Conservation (phyloP, 1,140 invertebrate species). For the Zaprionus ornatus region DNA sequence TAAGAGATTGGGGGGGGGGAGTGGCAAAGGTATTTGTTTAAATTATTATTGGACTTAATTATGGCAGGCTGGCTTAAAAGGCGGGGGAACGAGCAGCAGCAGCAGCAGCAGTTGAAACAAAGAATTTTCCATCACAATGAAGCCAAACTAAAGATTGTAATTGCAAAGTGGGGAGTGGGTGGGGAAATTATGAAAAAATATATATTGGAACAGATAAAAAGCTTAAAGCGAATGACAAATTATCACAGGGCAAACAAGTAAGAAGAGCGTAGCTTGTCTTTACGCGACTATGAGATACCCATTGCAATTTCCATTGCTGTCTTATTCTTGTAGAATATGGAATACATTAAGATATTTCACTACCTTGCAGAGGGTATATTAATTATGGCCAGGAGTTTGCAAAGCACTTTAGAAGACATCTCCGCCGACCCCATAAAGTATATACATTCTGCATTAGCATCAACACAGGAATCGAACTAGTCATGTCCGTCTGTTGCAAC, state of each 20-base stretch:
- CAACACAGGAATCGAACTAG: too few species aligned
- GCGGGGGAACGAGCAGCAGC: neutral
- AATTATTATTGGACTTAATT: conserved; percentile 83
- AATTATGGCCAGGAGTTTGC: too few species aligned
- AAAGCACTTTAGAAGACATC: too few species aligned
- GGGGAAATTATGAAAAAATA: conserved; percentile 26
- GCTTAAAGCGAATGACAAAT: conserved; percentile 10
- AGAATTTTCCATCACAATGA: conserved; percentile 59
- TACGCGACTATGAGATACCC: neutral
- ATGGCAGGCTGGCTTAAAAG: conserved; percentile 38
- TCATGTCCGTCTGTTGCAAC: too few species aligned
- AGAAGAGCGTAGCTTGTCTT: neutral
- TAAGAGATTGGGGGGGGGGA: conserved; percentile 14
- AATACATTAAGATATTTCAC: too few species aligned
- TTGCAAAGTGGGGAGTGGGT: neutral
- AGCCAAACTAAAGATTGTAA: conserved; percentile 50
- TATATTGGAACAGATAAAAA: conserved; percentile 2
- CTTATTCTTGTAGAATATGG: too few species aligned
- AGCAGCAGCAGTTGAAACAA: conserved; percentile 27
- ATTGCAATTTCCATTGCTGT: neutral
- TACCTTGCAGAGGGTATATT: too few species aligned
- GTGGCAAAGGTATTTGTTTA: conserved; percentile 74
- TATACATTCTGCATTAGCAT: too few species aligned
- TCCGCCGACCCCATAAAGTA: too few species aligned
- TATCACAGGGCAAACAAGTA: neutral